Base-by-base conservation (phyloP, 2,113 vertebrate genomes). In the Limanda limanda region DNA sequence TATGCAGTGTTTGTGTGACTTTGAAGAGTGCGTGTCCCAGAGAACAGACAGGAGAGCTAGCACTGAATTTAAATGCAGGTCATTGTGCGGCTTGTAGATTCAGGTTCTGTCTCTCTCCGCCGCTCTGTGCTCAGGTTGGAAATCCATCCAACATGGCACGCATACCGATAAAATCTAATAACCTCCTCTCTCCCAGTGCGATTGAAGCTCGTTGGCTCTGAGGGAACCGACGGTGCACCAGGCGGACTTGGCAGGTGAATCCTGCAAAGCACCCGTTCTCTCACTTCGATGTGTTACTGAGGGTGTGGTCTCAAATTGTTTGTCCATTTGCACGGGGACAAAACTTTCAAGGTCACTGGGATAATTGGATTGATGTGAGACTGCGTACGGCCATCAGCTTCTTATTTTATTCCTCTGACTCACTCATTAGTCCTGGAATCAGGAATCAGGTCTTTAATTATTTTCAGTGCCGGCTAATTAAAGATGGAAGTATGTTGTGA, bases 281-380 rank as follows among this genome's bases (percentile, higher is more conserved):
- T 61, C 72, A 54, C 56, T 82, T 71, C 71, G 54, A 81, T 73
- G 60, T 72, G 51, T 72, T 74, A 73, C 68, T 51, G 3, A 57
- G 64, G 15, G 51, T 17, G 59, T 70, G 65, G 52, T 31, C 23
- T 82, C 18, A 24, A 59, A 59, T 64, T 74, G 68, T 77, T 74
- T 69, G 80, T 79, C 68, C 68, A 9, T 63, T 71, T 45, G 1
- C 57, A 64, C 17, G 4, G 77, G 76, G 79, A 81, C 45, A 48
- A 65, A 75, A n/a, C 51, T 76, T 81, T 82, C 81, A 85, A 83
- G 85, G 85, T 69, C 88, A 74, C 42, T 9, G 37, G n/a, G 65
- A 82, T 89, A 87, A 87, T 91, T 85, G 48, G 80, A 78, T 79
- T 88, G 88, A 87, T 89, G 88, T 55, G 51, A 65, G 74, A 88